Conservation (phyloP, 2,888 invertebrate species). For the Tetranychus truncatus region DNA sequence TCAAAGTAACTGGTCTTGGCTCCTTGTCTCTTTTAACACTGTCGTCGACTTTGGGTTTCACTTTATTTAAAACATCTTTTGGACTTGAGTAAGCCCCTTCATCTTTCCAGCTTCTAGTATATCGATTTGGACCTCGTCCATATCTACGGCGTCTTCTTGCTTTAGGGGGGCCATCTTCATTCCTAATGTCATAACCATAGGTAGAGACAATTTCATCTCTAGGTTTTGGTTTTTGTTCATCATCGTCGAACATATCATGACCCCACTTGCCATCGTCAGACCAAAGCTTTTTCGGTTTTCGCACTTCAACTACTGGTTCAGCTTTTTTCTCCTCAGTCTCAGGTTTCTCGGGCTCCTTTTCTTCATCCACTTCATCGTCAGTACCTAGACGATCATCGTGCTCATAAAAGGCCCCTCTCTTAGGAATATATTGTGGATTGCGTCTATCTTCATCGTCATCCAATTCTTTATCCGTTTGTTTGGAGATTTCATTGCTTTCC, state of each 20-base stretch:
- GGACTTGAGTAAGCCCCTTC: slow-evolving; percentile 61
- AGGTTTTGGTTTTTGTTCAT: slow-evolving; percentile 62
- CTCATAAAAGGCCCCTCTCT: slow-evolving; percentile 85
- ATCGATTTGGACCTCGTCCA: slow-evolving; percentile 76
- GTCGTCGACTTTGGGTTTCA: background rate
- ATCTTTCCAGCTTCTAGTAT: slow-evolving; percentile 79
- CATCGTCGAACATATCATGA: slow-evolving; percentile 67
- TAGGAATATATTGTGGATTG: slow-evolving; percentile 92
- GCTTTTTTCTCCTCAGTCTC: background rate
- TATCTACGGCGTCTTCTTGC: slow-evolving; percentile 67
- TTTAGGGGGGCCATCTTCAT: slow-evolving; percentile 66
- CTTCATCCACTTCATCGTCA: slow-evolving; percentile 34
- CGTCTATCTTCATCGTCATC: slow-evolving; percentile 85
- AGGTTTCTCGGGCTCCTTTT: slow-evolving; percentile 18
- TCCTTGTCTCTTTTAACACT: background rate
- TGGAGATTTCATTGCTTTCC: slow-evolving; percentile 18
- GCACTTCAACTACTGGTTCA: background rate
- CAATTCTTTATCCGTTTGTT: slow-evolving; percentile 39
- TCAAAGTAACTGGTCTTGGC: background rate
- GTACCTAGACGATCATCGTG: slow-evolving; percentile 69
- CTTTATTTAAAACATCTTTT: background rate
- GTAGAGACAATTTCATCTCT: slow-evolving; percentile 60
- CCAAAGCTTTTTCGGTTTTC: slow-evolving; percentile 27
- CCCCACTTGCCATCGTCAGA: slow-evolving; percentile 47
- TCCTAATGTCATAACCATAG: slow-evolving; percentile 85